Evolutionary conservation across 2,888 invertebrate species (phyloP).

Genomic region (Phaedon cochleariae): DNA sequence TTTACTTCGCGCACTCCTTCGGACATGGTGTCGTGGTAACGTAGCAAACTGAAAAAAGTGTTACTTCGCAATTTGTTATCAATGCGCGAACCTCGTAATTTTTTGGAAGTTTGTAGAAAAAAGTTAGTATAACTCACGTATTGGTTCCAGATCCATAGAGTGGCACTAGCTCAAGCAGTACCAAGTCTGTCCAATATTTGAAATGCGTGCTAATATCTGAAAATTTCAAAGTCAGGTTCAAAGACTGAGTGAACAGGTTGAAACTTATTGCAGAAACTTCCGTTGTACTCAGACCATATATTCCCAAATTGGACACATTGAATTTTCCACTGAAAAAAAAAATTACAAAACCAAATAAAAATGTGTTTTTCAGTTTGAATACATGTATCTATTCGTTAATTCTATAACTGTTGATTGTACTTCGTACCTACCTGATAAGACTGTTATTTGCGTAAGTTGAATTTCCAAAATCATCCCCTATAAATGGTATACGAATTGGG

Average conservation of each 20-base stretch:
- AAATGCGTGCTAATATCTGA: slow-evolving; percentile 31
- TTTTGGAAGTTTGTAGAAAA: no score
- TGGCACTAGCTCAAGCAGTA: slow-evolving; percentile 29
- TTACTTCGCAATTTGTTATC: no score
- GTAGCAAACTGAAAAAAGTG: no score
- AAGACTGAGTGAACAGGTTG: slow-evolving; percentile 17
- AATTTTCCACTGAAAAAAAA: slow-evolving; percentile 42
- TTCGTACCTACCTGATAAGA: background rate
- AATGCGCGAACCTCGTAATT: no score
- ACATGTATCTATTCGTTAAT: no score
- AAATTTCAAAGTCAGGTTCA: slow-evolving; percentile 39
- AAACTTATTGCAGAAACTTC: slow-evolving; percentile 32
- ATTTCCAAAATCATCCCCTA: background rate
- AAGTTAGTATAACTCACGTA: slow-evolving; percentile 30
- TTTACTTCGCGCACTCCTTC: no score
- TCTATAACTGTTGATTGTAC: no score
- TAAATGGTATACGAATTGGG: background rate
- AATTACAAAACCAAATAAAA: background rate
- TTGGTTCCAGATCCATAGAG: slow-evolving; percentile 35
- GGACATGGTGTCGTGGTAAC: no score
- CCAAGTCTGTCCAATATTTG: slow-evolving; percentile 34
- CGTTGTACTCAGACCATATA: slow-evolving; percentile 34
- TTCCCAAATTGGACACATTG: slow-evolving; percentile 25
- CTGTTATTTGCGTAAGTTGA: background rate
- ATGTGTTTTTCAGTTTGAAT: no score